Evolutionary conservation across 2,113 vertebrate genomes (phyloP).

Genomic region (Neomonachus schauinslandi): DNA sequence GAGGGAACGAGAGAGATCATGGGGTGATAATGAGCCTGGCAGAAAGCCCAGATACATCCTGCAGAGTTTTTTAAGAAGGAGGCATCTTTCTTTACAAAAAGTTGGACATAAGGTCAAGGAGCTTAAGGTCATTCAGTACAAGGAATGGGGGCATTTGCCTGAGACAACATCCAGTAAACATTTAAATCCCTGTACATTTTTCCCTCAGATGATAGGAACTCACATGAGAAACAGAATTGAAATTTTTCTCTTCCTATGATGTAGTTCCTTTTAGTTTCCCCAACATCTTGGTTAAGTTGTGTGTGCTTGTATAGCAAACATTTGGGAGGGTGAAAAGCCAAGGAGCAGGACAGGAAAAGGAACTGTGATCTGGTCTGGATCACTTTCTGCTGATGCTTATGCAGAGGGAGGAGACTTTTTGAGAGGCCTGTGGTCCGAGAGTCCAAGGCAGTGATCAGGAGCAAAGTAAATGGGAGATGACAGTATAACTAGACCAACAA

Average conservation of each 20-base stretch:
- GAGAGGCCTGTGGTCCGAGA: background rate
- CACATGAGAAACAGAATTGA: background rate
- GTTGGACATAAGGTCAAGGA: background rate
- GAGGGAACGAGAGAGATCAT: background rate
- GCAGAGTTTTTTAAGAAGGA: background rate
- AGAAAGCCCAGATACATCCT: background rate
- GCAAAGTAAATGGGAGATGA: background rate
- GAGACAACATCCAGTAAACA: background rate
- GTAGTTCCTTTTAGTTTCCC: background rate
- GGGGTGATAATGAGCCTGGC: background rate
- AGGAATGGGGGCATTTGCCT: background rate
- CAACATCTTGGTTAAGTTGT: background rate
- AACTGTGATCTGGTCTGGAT: background rate
- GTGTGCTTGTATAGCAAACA: background rate
- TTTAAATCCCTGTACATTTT: background rate
- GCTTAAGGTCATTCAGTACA: background rate
- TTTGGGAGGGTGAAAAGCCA: background rate
- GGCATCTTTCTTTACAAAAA: background rate
- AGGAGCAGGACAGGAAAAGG: background rate
- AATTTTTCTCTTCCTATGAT: background rate
- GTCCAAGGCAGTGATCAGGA: background rate
- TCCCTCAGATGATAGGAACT: background rate
- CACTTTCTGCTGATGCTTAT: background rate
- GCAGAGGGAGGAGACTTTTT: background rate
- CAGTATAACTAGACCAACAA: background rate